A percentile compares a stretch with the other conserved stretches of the same genome.
These are phyloP conservation scores for Babyrousa celebensis DNA, from an alignment of 2,797 vertebrate species.

Conservation along the genomic window DNA sequence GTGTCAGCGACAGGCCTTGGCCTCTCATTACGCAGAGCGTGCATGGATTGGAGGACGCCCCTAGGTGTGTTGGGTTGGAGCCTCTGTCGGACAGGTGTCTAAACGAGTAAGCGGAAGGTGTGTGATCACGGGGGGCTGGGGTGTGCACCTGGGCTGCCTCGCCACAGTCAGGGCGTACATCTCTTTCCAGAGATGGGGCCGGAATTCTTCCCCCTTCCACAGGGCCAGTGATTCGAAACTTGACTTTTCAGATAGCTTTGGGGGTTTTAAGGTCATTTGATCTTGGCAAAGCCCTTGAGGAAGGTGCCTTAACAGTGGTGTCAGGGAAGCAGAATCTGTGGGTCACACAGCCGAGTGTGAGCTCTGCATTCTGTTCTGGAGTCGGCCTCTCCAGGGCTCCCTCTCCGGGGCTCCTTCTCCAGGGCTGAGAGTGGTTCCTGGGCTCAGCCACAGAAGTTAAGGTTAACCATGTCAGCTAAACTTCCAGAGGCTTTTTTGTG, in stretches of 20 bases:
- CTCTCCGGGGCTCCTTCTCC: not conserved
- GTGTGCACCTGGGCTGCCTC: not conserved
- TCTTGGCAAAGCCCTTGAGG: constrained; percentile 54
- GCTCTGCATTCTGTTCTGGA: not conserved
- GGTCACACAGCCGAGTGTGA: not conserved
- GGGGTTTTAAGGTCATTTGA: not conserved
- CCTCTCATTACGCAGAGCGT: not conserved
- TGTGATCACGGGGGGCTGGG: not conserved
- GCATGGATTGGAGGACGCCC: not conserved
- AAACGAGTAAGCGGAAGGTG: not conserved
- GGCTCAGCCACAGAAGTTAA: constrained; percentile 2
- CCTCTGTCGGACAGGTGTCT: not conserved
- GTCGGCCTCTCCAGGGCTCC: not conserved
- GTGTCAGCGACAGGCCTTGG: not conserved
- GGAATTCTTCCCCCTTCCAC: not conserved
- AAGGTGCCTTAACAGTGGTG: not conserved
- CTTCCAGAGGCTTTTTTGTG: constrained; percentile 11
- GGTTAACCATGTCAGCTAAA: not conserved
- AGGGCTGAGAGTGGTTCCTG: not conserved
- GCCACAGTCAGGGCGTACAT: not conserved
- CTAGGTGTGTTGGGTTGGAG: constrained; percentile 26
- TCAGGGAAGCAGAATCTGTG: constrained; percentile 18
- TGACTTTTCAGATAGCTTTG: constrained; percentile 1
- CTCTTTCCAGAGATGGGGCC: not conserved
- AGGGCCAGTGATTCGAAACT: not conserved